These are phyloP conservation scores for Callocephalon fimbriatum DNA, from an alignment of 2,113 vertebrate species.

Conservation along the genomic window DNA sequence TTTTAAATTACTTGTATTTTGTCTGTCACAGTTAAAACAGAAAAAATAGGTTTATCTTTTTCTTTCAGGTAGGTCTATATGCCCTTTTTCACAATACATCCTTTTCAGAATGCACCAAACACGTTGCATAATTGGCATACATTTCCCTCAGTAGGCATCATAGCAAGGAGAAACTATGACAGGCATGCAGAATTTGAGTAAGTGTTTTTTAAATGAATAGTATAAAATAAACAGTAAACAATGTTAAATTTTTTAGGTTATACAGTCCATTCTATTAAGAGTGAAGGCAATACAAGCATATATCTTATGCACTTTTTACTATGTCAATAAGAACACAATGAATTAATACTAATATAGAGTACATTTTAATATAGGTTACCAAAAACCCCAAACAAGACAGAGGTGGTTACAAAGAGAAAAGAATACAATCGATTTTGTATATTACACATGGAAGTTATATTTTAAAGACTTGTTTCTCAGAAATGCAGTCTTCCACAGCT, in stretches of 20 bases:
- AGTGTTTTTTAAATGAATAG: background rate
- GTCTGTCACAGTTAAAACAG: background rate
- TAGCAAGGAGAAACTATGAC: background rate
- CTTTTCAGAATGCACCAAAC: conserved; percentile 1
- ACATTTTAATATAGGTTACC: background rate
- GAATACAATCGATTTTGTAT: background rate
- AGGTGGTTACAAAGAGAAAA: background rate
- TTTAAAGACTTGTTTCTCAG: background rate
- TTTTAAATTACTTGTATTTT: conserved; percentile 23
- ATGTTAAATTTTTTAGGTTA: background rate
- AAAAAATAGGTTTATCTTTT: conserved; percentile 7
- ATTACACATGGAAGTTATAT: background rate
- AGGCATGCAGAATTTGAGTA: background rate
- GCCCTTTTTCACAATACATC: background rate
- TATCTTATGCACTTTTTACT: background rate
- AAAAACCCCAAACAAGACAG: background rate
- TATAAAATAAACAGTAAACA: background rate
- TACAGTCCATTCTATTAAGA: background rate
- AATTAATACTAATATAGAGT: background rate
- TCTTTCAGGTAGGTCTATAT: background rate
- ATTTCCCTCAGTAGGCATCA: background rate
- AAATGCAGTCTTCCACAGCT: background rate
- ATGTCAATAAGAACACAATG: background rate
- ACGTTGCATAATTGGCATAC: background rate
- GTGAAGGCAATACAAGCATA: background rate